Conservation (phyloP, 2,888 invertebrate species). For the Orthosia cruda region DNA sequence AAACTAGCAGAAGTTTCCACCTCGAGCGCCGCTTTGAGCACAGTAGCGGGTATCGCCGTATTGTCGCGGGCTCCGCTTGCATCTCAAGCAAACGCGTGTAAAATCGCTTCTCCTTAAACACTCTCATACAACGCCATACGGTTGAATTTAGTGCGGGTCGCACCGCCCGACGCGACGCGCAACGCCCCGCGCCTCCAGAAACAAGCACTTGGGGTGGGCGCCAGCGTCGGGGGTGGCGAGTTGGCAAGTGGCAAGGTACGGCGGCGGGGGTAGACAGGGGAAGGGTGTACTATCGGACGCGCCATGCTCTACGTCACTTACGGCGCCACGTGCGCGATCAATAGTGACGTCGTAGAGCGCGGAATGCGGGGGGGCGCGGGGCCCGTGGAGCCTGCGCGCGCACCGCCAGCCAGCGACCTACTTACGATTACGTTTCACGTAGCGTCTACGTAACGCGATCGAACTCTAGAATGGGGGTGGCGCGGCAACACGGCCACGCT, state of each 20-base stretch:
- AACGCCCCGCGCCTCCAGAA: too few species aligned
- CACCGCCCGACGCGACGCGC: too few species aligned
- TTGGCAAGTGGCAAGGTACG: constrained; percentile 59
- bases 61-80: too few species aligned
- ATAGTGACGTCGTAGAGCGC: constrained; percentile 88
- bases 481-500: constrained; percentile 59
- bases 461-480: constrained; percentile 79
- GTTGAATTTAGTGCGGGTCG: too few species aligned
- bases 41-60: too few species aligned
- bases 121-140: too few species aligned
- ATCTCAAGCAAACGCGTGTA: too few species aligned
- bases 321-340: constrained; percentile 91
- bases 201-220: constrained; percentile 44
- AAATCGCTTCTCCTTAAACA: too few species aligned
- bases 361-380: constrained; percentile 17
- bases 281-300: constrained; percentile 83
- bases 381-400: constrained; percentile 82
- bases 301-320: constrained; percentile 89
- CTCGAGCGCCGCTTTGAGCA: too few species aligned
- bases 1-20: too few species aligned
- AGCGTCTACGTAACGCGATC: constrained; percentile 89
- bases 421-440: constrained; percentile 90
- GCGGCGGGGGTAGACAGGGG: constrained; percentile 70
- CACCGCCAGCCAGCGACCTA: constrained; percentile 85
- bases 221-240: constrained; percentile 46